phyloP scores from a whole-genome alignment of 2,888 invertebrate genomes.

The Odontocolon sp. region DNA sequence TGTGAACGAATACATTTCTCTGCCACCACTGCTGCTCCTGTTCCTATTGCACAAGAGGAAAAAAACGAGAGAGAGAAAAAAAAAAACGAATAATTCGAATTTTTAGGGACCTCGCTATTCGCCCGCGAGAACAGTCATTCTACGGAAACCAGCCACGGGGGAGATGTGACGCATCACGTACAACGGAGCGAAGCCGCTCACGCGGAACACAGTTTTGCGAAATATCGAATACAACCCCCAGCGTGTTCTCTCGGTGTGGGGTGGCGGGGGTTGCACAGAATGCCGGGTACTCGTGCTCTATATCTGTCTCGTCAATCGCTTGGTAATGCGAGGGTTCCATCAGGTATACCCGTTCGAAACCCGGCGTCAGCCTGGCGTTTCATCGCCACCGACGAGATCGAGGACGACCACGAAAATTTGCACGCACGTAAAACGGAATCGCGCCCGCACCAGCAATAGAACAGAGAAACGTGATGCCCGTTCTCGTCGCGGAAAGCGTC shows the following conservation, averaged over 20 bases:
- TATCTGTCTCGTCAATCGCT: conserved; percentile 28
- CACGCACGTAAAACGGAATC: conserved; percentile 57
- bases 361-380: conserved; percentile 38
- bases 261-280: neutral
- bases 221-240: neutral
- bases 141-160: neutral
- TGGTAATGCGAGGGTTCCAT: conserved; percentile 38
- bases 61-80: neutral
- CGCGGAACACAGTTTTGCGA: no score
- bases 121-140: neutral
- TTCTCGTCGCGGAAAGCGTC: conserved; percentile 29
- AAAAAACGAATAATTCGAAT: conserved; percentile 9
- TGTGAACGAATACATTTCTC: conserved; percentile 13
- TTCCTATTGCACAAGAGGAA: conserved; percentile 20
- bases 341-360: neutral
- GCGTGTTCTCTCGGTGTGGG: neutral
- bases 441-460: conserved; percentile 20
- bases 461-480: conserved; percentile 49
- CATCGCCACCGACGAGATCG: conserved; percentile 33
- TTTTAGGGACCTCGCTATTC: conserved; percentile 7
- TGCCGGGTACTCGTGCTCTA: neutral
- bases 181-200: no score
- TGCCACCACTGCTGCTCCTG: conserved; percentile 6
- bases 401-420: conserved; percentile 59
- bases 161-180: conserved; percentile 4